A percentile compares a stretch with the other conserved stretches of the same genome.
Conservation (phyloP, 2,113 vertebrate genomes). For the Cololabis saira region DNA sequence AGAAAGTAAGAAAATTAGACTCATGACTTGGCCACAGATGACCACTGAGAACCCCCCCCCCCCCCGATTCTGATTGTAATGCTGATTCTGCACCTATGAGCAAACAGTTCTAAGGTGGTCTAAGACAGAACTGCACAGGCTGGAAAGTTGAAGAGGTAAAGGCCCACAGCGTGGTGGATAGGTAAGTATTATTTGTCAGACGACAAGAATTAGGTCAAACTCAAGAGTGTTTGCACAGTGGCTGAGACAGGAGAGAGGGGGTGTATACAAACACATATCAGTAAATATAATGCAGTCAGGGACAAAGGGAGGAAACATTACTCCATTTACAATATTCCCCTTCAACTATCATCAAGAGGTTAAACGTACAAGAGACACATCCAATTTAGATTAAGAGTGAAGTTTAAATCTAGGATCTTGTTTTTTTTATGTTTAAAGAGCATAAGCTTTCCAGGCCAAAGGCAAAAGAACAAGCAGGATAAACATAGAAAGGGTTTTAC, state of each 20-base stretch:
- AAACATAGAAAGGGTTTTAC: constrained; percentile 27
- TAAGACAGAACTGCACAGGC: constrained; percentile 2
- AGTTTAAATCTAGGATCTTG: neutral
- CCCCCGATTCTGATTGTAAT: constrained; percentile 12
- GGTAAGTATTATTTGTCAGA: constrained; percentile 50
- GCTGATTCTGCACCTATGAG: constrained; percentile 7
- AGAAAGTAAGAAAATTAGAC: constrained; percentile 62
- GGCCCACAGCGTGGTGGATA: neutral
- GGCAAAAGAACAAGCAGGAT: constrained; percentile 14
- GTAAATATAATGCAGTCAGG: constrained; percentile 53
- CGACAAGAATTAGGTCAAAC: constrained; percentile 75
- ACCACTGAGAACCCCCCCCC: constrained; percentile 7
- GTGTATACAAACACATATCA: constrained; percentile 39
- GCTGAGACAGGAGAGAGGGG: constrained; percentile 55
- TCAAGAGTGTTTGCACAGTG: constrained; percentile 57
- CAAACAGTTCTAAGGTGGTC: constrained; percentile 23
- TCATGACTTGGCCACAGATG: constrained; percentile 31
- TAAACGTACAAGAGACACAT: constrained; percentile 25
- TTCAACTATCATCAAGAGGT: constrained; percentile 28
- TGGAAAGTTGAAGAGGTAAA: constrained; percentile 9
- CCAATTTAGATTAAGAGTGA: constrained; percentile 22
- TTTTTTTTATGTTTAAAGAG: constrained; percentile 16
- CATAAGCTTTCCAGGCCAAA: neutral
- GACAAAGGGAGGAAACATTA: constrained; percentile 33
- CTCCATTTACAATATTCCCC: constrained; percentile 60